Percentiles rank a stretch among this genome's conserved stretches.
These are phyloP conservation scores for Chlamydotis undulata DNA, from an alignment of 2,113 vertebrate species.

Conservation along the genomic window DNA sequence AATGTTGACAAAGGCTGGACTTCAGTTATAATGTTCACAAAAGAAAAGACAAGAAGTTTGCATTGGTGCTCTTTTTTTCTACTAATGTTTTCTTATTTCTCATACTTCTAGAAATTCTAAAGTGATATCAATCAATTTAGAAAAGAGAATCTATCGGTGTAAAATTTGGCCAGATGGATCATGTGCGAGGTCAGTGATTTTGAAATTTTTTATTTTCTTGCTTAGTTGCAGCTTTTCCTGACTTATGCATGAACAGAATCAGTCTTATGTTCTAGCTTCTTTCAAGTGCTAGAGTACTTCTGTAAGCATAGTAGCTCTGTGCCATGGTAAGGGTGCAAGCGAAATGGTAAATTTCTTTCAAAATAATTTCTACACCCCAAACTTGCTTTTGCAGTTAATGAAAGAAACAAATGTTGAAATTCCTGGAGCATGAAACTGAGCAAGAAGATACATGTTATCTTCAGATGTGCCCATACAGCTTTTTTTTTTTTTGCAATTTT, in stretches of 20 bases:
- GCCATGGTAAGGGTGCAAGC: not conserved
- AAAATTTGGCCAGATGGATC: not conserved
- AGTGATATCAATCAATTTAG: not conserved
- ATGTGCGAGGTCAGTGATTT: not conserved
- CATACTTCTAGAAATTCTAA: not conserved
- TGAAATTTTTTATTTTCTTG: not conserved
- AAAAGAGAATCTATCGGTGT: not conserved
- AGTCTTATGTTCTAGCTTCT: not conserved
- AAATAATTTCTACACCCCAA: not conserved
- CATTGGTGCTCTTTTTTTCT: not conserved
- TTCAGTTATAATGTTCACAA: not conserved
- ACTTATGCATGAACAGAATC: accelerated
- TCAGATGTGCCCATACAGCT: not conserved
- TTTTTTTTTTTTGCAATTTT: not conserved
- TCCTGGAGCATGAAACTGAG: not conserved
- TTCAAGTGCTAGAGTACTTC: not conserved
- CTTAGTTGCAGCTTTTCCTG: not conserved
- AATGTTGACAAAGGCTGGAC: not conserved
- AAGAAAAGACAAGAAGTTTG: not conserved
- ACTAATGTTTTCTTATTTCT: not conserved
- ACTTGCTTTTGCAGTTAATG: not conserved
- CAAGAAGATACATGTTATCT: not conserved
- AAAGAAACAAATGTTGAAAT: not conserved
- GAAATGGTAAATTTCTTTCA: not conserved
- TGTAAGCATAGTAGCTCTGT: not conserved